Base-by-base conservation (phyloP, 35 echinoderm and acorn worm species). In the Strongylocentrotus purpuratus region DNA sequence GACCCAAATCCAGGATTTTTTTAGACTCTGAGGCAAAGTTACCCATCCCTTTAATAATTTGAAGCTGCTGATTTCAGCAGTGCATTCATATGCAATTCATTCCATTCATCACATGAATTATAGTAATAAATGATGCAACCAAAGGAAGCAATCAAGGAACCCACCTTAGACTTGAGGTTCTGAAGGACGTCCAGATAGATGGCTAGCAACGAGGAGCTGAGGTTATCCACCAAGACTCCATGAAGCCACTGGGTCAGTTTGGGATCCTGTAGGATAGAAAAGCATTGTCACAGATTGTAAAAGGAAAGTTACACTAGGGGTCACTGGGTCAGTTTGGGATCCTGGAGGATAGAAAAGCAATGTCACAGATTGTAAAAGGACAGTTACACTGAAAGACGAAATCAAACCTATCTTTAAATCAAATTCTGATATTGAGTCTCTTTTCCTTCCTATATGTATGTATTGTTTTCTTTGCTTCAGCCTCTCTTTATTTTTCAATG, bases 161-260 rank as follows among this genome's bases (percentile, higher is more conserved):
- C 47, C 45, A 97, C 97, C 97, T 98, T 97, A 70, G 97, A 97
- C 86, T 96, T 95, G 17, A 99, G 78, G 4, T 95, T 97, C 87
- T 99, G 97, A 13, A 98, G 86, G 25, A 98, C 96, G 59, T 99
- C 97, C 17, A 99, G 95, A 94, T 98, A 99, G 8, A 96, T 97
- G 45, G 97, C 95, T 20, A 99, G 94, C 47, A 99, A 60, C 32
- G 97, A 97, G n/a, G 96, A 96, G 31, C 98, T 97, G 12, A 99
- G 95, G 94, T 97, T 97, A 22, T 97, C 96, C 10, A 99, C 97
- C 70, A 99, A 46, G 28, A 96, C 94, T 20, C 86, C 88, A 94
- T 99, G 98, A 6, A 99, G 50, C 98, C 98, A 99, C 45, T 97
- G 95, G 31, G 97, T 99, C 45, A 97, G 91, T 47, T 98, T 98